Conservation (phyloP, 2,113 vertebrate species). For the Sturnira hondurensis region DNA sequence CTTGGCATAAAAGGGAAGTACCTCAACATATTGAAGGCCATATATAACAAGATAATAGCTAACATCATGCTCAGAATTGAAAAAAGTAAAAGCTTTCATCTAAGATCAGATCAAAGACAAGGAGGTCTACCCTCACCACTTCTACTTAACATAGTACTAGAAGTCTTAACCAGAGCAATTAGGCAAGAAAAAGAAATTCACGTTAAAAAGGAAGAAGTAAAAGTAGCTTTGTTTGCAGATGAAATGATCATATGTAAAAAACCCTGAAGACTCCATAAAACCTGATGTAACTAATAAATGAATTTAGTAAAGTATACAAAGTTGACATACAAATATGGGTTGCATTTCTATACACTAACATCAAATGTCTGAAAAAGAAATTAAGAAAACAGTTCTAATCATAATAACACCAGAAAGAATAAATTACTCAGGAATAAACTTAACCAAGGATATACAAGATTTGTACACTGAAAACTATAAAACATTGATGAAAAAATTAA, state of each 20-base stretch:
- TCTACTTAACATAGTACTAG: too few relatives aligned
- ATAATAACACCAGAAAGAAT: background rate
- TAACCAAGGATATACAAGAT: background rate
- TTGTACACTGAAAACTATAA: too few relatives aligned
- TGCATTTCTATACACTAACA: background rate
- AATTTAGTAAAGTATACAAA: background rate
- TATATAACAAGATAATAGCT: too few relatives aligned
- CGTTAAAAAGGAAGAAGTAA: background rate
- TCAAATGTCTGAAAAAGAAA: background rate
- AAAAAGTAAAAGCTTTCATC: too few relatives aligned
- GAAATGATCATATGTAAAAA: background rate
- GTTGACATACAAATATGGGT: background rate
- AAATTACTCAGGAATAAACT: background rate
- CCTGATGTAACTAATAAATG: background rate
- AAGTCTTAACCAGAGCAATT: background rate
- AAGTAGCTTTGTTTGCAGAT: background rate
- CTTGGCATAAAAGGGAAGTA: background rate
- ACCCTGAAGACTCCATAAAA: background rate
- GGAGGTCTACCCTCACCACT: too few relatives aligned
- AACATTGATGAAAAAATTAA: too few relatives aligned
- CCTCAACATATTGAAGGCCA: too few relatives aligned
- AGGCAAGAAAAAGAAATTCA: background rate
- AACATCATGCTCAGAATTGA: too few relatives aligned
- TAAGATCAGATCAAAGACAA: too few relatives aligned
- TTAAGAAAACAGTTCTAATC: background rate